Percentiles rank a stretch among this genome's conserved stretches.
Conservation (phyloP, 2,888 invertebrate genomes). For the Craniophora ligustri region DNA sequence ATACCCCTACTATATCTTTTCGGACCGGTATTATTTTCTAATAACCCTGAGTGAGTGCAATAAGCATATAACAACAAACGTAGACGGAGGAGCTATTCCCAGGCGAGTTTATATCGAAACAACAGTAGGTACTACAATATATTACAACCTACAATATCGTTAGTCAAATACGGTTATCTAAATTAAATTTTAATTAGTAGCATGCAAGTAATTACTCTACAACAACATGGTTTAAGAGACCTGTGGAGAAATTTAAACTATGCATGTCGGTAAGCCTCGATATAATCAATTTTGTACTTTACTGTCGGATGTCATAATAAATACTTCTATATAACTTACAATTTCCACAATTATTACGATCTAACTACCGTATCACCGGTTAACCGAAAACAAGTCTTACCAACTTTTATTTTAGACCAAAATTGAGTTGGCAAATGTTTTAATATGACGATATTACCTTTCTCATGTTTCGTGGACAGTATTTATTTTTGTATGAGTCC, state of each 20-base stretch:
- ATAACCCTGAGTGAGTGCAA: conserved; percentile 2
- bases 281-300: conserved; percentile 86
- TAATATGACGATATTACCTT: conserved; percentile 77
- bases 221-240: conserved; percentile 61
- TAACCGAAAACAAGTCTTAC: conserved; percentile 74
- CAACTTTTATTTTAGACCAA: conserved; percentile 66
- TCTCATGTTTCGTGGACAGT: conserved; percentile 85
- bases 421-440: conserved; percentile 70
- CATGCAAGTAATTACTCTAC: conserved; percentile 68
- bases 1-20: not conserved
- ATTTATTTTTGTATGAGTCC: conserved; percentile 86
- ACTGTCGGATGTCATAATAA: conserved; percentile 85
- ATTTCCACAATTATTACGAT: conserved; percentile 72
- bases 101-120: conserved; percentile 1
- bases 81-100: conserved; percentile 1
- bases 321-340: conserved; percentile 80
- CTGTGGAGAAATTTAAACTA: conserved; percentile 73
- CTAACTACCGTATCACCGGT: conserved; percentile 65
- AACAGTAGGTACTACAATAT: conserved; percentile 8
- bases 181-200: conserved; percentile 71
- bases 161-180: conserved; percentile 61
- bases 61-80: conserved; percentile 16
- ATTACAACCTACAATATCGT: conserved; percentile 50
- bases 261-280: conserved; percentile 74
- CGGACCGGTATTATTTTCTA: not conserved